Base-by-base conservation (phyloP, 2,113 vertebrate genomes). In the Cryptomyrus ogoouensis region DNA sequence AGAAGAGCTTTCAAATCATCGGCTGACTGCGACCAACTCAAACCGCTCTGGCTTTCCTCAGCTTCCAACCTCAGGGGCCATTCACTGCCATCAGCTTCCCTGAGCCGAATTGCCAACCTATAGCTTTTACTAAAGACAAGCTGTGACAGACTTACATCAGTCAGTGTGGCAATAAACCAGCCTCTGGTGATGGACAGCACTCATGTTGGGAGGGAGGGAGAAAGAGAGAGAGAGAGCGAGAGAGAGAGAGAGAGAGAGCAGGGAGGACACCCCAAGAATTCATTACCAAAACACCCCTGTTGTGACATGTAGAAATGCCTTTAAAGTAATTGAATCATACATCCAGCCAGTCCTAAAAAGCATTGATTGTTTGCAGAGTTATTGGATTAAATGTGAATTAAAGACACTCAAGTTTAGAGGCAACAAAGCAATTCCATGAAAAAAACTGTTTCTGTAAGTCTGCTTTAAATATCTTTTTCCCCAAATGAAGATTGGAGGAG, bases 341-440 rank as follows among this genome's bases (percentile, higher is more conserved):
- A 93, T 89, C 91, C 91, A 90, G 92, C 92, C 92, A 93, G 90
- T 93, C 92, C 93, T 91, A 93, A 89, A 92, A 93, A 92, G 91
- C 93, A 95, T 93, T 93, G 93, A 95, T 95, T 94, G 94, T 93
- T 95, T 93, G 94, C 95, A 95, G 94, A 94, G 93, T 92, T 93
- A 94, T 91, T 92, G 93, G 94, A 96, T 95, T 95, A 95, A 94
- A 94, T 92, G 92, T 90, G 94, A 89, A 92, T 93, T 93, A 93
- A 94, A 94, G 94, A 93, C 94, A 92, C 94, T 94, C 31, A 80
- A 70, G 92, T 87, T 56, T 91, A 91, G 94, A 93, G 92, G 92
- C 94, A 96, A 95, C 93, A 94, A 95, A 95, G 94, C 93, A 94
- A 93, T 92, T 94, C 90, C 84, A 88, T 93, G 92, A 89, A 91